Conservation (phyloP, 2,113 vertebrate species). For the Jaculus jaculus region DNA sequence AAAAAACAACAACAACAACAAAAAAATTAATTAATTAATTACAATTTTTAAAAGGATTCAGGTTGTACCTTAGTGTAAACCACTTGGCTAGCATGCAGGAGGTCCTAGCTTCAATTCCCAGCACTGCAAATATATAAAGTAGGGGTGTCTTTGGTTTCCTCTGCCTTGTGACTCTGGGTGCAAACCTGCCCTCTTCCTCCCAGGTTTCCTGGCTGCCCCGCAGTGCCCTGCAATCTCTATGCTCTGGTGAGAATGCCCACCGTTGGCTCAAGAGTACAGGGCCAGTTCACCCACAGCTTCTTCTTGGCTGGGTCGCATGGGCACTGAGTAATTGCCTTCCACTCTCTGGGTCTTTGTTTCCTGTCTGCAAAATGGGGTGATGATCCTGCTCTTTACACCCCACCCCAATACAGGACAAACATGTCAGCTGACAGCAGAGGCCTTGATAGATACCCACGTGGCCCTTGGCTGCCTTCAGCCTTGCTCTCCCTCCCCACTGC, state of each 20-base stretch:
- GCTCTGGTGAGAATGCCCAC: neutral
- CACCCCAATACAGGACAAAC: neutral
- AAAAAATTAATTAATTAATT: too few species aligned
- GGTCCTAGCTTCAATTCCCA: neutral
- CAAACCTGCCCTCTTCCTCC: neutral
- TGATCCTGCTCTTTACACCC: neutral
- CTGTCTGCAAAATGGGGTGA: neutral
- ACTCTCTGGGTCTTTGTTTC: conserved; percentile 20
- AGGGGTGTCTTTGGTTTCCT: neutral
- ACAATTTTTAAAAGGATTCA: too few species aligned
- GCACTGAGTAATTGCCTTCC: neutral
- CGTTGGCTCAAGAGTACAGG: neutral
- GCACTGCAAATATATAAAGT: neutral
- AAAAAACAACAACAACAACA: too few species aligned
- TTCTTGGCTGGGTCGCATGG: neutral
- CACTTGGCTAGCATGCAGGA: neutral
- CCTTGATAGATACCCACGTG: too few species aligned
- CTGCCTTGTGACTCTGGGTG: too few species aligned
- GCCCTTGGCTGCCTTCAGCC: neutral
- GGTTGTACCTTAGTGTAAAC: neutral
- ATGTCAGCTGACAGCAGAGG: neutral
- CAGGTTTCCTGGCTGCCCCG: neutral
- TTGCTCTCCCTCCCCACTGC: neutral
- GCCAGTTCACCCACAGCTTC: neutral
- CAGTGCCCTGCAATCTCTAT: neutral